phyloP scores from a whole-genome alignment of 30 jellyfish, hydroid and myxozoan species.

The Hydra vulgaris region DNA sequence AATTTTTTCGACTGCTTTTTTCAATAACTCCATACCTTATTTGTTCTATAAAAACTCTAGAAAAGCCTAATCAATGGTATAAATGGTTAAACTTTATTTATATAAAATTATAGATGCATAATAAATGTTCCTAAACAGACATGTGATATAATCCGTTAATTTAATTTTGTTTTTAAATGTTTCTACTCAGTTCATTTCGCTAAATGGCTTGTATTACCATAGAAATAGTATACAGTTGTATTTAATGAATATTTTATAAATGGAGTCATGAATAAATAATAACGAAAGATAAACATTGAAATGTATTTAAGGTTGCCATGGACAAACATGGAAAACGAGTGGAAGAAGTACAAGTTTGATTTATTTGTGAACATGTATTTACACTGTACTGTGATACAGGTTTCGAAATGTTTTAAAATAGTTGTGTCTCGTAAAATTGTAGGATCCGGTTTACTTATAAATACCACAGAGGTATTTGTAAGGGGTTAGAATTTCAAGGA shows the following conservation, averaged over 20 bases:
- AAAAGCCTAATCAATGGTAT: too few species aligned
- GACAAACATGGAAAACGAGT: background rate
- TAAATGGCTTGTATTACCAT: background rate
- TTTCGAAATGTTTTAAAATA: too few species aligned
- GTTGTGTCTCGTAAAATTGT: too few species aligned
- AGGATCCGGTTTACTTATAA: too few species aligned
- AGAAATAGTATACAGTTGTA: background rate
- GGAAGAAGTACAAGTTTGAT: too few species aligned
- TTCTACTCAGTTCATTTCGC: background rate
- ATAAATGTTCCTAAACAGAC: background rate
- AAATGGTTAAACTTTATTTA: too few species aligned
- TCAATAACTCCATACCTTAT: slow-evolving; percentile 5
- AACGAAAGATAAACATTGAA: background rate
- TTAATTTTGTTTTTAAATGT: too few species aligned
- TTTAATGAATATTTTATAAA: too few species aligned
- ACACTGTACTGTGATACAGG: too few species aligned
- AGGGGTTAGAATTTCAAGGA: too few species aligned
- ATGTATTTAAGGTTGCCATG: background rate
- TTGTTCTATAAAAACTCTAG: background rate
- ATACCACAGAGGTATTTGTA: too few species aligned
- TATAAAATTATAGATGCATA: background rate
- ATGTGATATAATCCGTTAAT: background rate
- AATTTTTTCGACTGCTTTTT: slow-evolving; percentile 2
- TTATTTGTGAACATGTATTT: too few species aligned
- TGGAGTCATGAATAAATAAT: background rate